Base-by-base conservation (phyloP, 23 tunicate genomes). In the Ascidia mentula region DNA sequence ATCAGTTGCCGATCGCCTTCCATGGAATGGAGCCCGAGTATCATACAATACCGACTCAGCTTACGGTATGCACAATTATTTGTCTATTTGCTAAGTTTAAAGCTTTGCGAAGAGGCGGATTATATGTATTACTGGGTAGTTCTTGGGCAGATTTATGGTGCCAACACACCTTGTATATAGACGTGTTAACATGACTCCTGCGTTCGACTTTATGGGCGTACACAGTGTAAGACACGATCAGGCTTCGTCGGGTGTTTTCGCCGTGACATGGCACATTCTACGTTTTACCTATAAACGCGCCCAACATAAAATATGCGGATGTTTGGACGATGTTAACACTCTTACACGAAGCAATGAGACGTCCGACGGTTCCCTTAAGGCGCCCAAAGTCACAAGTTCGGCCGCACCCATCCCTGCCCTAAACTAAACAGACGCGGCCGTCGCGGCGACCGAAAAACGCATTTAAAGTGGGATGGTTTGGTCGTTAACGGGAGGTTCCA, bases 1-100 rank as follows among this genome's bases (percentile, higher is more conserved):
- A 31, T 74, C 78, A 38, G 36, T 32, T 37, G 46, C 78, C 8
- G 78, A 53, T 53, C 65, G 65, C 22, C 65, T 53, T 53, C 65
- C 65, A 26, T 53, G 65, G 65, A 53, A 53, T 28, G 24, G 24
- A 28, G 1, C 24, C 1, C 65, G 65, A 26, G 24, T 53, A 28
- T 53, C 65, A 1, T 53, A 53, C 65, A 53, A 42, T 15, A 42
- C 22, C 65, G 65, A 53, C 24, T 53, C 65, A 26, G 65, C 65
- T 9, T 53, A 53, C 65, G 65, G 65, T 53, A 53, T 20, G 65
- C 65, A 9, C 22, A 53, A 5, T 53, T 53, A 6, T 6, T 53
- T 53, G 7, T 53, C 65, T 3, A 20, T 53, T 53, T 53, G 13
- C 24, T 53, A 3, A 53, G 24, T 53, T n/a, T n/a, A n/a, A n/a